Evolutionary conservation across 1,140 invertebrate species (phyloP).

Genomic region (Conus betulinus): DNA sequence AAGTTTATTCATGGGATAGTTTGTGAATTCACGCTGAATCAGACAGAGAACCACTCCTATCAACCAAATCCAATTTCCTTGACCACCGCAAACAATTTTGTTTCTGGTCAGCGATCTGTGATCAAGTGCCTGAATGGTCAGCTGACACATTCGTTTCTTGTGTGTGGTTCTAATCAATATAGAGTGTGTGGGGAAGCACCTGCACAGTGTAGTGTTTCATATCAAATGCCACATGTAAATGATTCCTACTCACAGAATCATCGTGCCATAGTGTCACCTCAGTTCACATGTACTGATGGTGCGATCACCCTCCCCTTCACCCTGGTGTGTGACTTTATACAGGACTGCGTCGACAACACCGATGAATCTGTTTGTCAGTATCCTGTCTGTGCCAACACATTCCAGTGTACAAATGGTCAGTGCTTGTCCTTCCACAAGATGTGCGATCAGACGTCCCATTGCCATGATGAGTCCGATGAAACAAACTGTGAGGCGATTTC

Average conservation of each 20-base stretch:
- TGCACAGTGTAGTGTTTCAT: neutral
- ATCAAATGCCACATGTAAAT: neutral
- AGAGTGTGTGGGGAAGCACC: neutral
- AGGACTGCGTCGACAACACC: neutral
- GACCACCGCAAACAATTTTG: too few species aligned
- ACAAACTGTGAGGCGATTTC: neutral
- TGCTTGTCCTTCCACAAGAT: neutral
- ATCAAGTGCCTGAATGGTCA: neutral
- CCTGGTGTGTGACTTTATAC: conserved; percentile 17
- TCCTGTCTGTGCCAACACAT: neutral
- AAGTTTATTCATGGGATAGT: too few species aligned
- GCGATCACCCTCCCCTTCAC: neutral
- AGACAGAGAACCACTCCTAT: too few species aligned
- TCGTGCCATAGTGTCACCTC: neutral
- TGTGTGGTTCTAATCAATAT: neutral
- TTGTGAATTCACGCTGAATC: too few species aligned
- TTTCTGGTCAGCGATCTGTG: neutral
- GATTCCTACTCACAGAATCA: neutral
- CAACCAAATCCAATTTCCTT: too few species aligned
- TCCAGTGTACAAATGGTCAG: conserved; percentile 14
- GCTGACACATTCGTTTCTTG: conserved; percentile 18
- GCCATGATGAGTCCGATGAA: conserved; percentile 17
- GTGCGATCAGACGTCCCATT: neutral
- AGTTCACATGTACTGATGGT: neutral
- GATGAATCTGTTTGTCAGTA: neutral